Evolutionary conservation across 2,797 vertebrate genomes (phyloP).

Genomic region (Acestrorhynchus altus): DNA sequence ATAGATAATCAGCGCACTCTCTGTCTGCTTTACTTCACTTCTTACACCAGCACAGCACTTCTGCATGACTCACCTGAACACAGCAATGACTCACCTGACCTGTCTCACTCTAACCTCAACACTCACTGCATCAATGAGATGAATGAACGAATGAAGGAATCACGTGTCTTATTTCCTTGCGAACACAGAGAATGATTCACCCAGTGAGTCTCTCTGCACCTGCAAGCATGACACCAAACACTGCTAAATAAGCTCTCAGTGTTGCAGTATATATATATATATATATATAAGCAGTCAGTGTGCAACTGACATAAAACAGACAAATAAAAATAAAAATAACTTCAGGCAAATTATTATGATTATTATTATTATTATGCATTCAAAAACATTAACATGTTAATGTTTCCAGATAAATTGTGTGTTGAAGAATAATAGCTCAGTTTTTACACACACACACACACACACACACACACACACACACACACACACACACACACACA

Average conservation of each 20-base stretch:
- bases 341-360: no score
- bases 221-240: not conserved
- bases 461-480: no score
- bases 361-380: no score
- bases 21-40: conserved; percentile 16
- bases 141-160: conserved; percentile 41
- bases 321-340: no score
- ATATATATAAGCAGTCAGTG: no score
- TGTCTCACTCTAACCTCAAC: conserved; percentile 31
- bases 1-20: conserved; percentile 17
- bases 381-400: no score
- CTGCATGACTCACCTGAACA: conserved; percentile 53
- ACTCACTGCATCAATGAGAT: conserved; percentile 4
- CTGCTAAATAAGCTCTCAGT: no score
- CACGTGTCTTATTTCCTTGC: conserved; percentile 28
- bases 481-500: no score
- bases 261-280: not conserved
- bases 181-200: conserved; percentile 28
- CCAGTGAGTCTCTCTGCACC: not conserved
- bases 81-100: conserved; percentile 50
- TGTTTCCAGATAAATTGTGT: no score
- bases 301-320: no score
- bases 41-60: conserved; percentile 29
- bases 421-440: no score
- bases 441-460: no score